Evolutionary conservation across 2,113 vertebrate species (phyloP).

Genomic region (Ellobius talpinus): DNA sequence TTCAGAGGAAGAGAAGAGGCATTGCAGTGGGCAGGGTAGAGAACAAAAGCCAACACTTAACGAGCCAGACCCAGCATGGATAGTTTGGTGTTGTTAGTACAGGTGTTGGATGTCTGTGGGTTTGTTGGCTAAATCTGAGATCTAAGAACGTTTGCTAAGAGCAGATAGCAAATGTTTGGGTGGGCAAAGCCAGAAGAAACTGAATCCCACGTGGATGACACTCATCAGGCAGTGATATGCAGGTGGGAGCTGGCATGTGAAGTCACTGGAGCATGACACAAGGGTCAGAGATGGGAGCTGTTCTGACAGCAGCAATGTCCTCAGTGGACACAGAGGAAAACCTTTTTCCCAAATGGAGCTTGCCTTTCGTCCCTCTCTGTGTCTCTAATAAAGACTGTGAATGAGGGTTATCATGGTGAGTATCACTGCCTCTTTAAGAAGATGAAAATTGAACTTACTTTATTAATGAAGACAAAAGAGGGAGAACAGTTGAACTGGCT

Average conservation of each 20-base stretch:
- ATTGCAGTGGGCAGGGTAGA: not conserved
- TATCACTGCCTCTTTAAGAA: conserved; percentile 36
- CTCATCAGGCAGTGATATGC: not conserved
- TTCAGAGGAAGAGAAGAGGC: conserved; percentile 19
- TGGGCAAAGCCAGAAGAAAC: not conserved
- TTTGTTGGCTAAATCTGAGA: conserved; percentile 47
- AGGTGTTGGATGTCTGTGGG: not conserved
- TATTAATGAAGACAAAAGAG: conserved; percentile 48
- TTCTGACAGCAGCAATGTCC: conserved; percentile 58
- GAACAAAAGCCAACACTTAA: not conserved
- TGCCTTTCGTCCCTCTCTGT: conserved; percentile 11
- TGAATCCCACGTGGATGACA: not conserved
- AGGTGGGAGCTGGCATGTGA: conserved; percentile 44
- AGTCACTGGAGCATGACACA: conserved; percentile 41
- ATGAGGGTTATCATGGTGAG: not conserved
- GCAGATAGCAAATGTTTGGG: not conserved
- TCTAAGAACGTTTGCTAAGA: conserved; percentile 13
- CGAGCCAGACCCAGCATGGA: not conserved
- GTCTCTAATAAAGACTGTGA: not conserved
- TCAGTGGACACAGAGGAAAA: conserved; percentile 29
- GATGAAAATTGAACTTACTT: conserved; percentile 41
- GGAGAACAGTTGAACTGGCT: not conserved
- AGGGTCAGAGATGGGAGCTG: conserved; percentile 38
- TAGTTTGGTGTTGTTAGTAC: not conserved
- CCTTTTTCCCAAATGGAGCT: conserved; percentile 11